These are phyloP conservation scores for Andrena camellia DNA, from an alignment of 2,888 invertebrate genomes.

Conservation along the genomic window DNA sequence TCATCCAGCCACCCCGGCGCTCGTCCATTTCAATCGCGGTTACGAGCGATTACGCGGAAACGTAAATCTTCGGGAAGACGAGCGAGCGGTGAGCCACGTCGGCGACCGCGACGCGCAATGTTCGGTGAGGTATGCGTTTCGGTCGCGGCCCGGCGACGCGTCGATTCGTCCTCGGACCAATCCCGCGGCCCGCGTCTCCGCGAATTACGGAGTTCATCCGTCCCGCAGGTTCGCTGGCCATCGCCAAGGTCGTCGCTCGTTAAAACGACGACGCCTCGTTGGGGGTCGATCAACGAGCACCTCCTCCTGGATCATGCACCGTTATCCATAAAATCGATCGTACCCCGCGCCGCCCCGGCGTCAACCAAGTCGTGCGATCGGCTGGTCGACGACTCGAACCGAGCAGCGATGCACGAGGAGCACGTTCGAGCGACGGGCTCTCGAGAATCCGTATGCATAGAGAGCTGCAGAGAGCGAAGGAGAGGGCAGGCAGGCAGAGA, in stretches of 20 bases:
- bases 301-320: too few species aligned
- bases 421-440: not conserved
- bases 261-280: conserved; percentile 43
- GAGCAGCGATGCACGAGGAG: conserved; percentile 8
- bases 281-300: conserved; percentile 21
- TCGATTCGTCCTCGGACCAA: conserved; percentile 19
- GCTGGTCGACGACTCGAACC: not conserved
- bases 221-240: not conserved
- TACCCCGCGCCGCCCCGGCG: too few species aligned
- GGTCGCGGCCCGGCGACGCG: conserved; percentile 9
- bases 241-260: conserved; percentile 46
- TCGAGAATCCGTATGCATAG: conserved; percentile 63
- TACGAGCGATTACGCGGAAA: conserved; percentile 26
- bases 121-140: conserved; percentile 21
- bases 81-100: conserved; percentile 28
- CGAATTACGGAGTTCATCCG: conserved; percentile 33
- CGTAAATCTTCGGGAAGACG: conserved; percentile 20
- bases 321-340: too few species aligned
- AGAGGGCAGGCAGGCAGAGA: conserved; percentile 23
- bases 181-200: not conserved
- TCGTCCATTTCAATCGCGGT: conserved; percentile 30
- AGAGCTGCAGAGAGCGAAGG: conserved; percentile 9
- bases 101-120: conserved; percentile 17
- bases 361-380: not conserved
- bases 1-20: conserved; percentile 9